Base-by-base conservation (phyloP, 2,113 vertebrate species). In the Forbesichthys papilliferus region DNA sequence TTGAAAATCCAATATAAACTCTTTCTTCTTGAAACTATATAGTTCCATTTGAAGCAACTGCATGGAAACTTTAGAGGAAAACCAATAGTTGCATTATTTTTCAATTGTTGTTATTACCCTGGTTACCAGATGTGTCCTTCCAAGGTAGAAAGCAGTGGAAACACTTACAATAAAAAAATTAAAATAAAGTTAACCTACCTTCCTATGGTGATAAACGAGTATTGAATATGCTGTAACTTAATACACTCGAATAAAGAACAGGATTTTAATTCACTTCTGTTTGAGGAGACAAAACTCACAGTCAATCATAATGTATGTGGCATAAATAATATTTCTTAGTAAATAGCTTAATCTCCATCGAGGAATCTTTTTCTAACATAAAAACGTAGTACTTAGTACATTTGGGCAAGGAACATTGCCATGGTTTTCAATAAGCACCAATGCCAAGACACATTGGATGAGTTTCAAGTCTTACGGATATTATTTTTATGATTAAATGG, bases 401-500 rank as follows among this genome's bases (percentile, higher is more conserved):
- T n/a, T 78, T 14, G 58, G 70, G 54, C 55, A 61, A 52, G 33
- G 59, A 34, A 54, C 16, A 36, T 52, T 60, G 20, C 60, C 42
- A 62, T 42, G 49, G 62, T 57, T 65, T 64, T 57, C 56, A 55
- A 49, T 63, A 61, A 68, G 68, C 73, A 55, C 57, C 10, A 64
- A 81, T 61, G 66, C 60, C 68, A 75, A 71, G 27, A 74, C n/a
- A 51, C 56, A 53, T 75, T 71, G 69, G 74, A 73, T 52, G 16
- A 34, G 62, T 64, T 79, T 76, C 76, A 81, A 65, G 42, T 80
- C 78, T 64, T 78, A 82, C 82, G 71, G 64, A 73, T 67, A 81
- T 78, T 54, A 13, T 47, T 81, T 81, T 74, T 69, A 53, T 78
- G 54, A 84, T 82, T 81, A 81, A 84, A 75, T 79, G 71, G 68